phyloP scores from a whole-genome alignment of 2,113 vertebrate species.

The Sarotherodon lohbergeri region DNA sequence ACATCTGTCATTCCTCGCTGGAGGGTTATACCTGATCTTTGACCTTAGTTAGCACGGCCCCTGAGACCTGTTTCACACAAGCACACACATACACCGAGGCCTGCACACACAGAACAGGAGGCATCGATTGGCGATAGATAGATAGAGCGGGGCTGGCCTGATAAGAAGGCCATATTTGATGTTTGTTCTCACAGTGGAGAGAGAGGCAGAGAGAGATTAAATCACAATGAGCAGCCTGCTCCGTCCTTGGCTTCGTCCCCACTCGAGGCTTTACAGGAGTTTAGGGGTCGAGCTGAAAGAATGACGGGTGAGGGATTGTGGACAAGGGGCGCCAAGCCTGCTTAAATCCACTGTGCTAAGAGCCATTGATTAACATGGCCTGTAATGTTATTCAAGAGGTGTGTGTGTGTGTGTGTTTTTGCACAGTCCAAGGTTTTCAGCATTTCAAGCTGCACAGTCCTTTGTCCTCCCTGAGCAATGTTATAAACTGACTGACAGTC shows the following conservation, averaged over 20 bases:
- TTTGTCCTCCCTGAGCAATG: not conserved
- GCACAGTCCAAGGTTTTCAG: slow-evolving; percentile 8
- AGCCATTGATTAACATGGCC: slow-evolving; percentile 55
- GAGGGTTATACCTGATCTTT: slow-evolving; percentile 64
- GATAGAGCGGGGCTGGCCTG: slow-evolving; percentile 49
- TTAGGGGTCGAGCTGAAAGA: slow-evolving; percentile 56
- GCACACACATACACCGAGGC: not conserved
- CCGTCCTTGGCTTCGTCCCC: slow-evolving; percentile 63
- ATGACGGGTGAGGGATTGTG: slow-evolving; percentile 55
- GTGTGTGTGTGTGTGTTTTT: not conserved
- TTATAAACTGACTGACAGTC: slow-evolving; percentile 32
- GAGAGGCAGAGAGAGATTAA: slow-evolving; percentile 58
- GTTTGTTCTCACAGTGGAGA: slow-evolving; percentile 56
- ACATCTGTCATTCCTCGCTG: slow-evolving; percentile 63
- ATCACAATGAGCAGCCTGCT: slow-evolving; percentile 64
- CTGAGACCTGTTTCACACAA: slow-evolving; percentile 42
- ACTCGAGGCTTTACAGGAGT: slow-evolving; percentile 53
- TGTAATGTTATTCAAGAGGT: slow-evolving; percentile 38
- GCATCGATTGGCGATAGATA: slow-evolving; percentile 68
- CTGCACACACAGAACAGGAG: slow-evolving; percentile 9
- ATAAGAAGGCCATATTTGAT: slow-evolving; percentile 70
- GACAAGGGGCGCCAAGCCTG: slow-evolving; percentile 39
- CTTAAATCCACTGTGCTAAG: slow-evolving; percentile 48
- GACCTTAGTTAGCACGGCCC: slow-evolving; percentile 60
- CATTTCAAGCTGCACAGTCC: not conserved